A percentile compares a stretch with the other conserved stretches of the same genome.
These are phyloP conservation scores for Eutolmus rufibarbis DNA, from an alignment of 2,888 invertebrate species.

Conservation along the genomic window DNA sequence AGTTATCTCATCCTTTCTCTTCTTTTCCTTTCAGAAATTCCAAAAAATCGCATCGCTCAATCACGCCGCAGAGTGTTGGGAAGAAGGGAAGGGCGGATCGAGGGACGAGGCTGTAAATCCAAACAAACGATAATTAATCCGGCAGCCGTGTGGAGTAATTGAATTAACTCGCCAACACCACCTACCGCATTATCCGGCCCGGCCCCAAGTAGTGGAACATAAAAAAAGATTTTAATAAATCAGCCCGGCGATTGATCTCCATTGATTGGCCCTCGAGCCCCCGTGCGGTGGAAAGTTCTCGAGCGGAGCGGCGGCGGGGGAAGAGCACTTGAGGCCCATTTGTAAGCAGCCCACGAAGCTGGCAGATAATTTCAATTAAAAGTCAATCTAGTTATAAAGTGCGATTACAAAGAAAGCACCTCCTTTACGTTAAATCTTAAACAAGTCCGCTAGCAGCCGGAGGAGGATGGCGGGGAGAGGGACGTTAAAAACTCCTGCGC, in stretches of 20 bases:
- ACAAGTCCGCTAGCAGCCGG: background rate
- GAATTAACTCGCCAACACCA: background rate
- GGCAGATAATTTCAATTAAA: constrained; percentile 36
- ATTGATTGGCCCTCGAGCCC: background rate
- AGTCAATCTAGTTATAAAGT: constrained; percentile 38
- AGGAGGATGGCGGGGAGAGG: background rate
- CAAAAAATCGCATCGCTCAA: background rate
- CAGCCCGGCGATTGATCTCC: background rate
- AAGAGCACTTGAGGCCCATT: constrained; percentile 10
- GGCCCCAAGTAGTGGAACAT: background rate
- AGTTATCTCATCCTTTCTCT: background rate
- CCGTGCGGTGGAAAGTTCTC: background rate
- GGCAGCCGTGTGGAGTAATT: background rate
- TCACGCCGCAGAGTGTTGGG: background rate
- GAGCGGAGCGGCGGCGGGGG: background rate
- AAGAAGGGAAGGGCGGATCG: background rate
- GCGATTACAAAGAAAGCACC: constrained; percentile 35
- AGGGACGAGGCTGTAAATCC: background rate
- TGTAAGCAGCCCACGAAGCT: constrained; percentile 6
- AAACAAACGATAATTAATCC: background rate
- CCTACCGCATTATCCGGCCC: background rate
- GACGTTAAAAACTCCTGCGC: constrained; percentile 16
- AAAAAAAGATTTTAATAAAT: background rate
- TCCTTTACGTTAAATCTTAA: constrained; percentile 32
- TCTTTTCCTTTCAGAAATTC: background rate